Conservation (phyloP, 1,140 invertebrate genomes). For the Agraylea sexmaculata region DNA sequence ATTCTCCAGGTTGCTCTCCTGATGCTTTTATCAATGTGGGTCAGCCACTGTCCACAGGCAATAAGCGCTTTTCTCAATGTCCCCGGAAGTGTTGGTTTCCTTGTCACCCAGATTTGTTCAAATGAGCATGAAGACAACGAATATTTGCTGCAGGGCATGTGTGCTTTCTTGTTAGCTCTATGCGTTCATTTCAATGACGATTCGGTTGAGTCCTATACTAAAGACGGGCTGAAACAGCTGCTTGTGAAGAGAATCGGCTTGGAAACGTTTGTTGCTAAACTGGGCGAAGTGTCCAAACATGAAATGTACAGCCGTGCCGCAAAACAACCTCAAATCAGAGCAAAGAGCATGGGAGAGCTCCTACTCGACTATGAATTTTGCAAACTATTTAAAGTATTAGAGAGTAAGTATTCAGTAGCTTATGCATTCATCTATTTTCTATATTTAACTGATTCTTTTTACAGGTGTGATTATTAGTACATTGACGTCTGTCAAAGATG, state of each 20-base stretch:
- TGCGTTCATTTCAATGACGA: conserved; percentile 91
- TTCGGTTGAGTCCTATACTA: conserved; percentile 64
- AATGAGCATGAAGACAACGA: conserved; percentile 80
- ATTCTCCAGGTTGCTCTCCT: conserved; percentile 62
- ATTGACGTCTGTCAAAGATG: conserved; percentile 9
- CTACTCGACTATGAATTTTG: conserved; percentile 95
- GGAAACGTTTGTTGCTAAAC: conserved; percentile 78
- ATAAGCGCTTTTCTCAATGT: conserved; percentile 76
- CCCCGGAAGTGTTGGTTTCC: conserved; percentile 74
- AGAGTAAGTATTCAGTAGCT: conserved; percentile 41
- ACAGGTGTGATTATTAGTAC: conserved; percentile 12
- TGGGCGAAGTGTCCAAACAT: conserved; percentile 75
- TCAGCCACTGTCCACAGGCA: conserved; percentile 70
- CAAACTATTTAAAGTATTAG: conserved; percentile 67
- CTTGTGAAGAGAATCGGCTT: conserved; percentile 85
- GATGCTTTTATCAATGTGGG: conserved; percentile 85
- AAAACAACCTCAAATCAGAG: conserved; percentile 83
- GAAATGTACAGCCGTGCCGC: conserved; percentile 85
- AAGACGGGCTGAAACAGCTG: conserved; percentile 68
- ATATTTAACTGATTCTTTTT: neutral
- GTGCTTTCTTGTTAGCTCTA: conserved; percentile 88
- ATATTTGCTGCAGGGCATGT: conserved; percentile 78
- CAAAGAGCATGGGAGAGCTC: conserved; percentile 64
- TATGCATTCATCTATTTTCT: neutral
- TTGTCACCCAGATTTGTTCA: conserved; percentile 65